phyloP scores from a whole-genome alignment of 2,113 vertebrate genomes.

The Oryzias woworae region DNA sequence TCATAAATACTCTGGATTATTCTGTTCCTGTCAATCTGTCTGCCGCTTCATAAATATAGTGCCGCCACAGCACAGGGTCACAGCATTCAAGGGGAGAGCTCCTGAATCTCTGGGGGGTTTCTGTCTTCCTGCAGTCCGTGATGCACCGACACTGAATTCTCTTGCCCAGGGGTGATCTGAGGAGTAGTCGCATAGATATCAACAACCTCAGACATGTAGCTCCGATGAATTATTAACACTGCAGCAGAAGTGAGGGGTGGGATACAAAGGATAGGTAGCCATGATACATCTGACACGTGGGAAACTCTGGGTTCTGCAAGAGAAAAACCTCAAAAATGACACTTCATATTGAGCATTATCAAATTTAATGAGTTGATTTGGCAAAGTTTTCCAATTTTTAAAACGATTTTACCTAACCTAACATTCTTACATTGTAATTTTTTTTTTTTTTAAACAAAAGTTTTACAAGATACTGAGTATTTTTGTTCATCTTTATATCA shows the following conservation, averaged over 20 bases:
- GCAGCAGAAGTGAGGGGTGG: constrained; percentile 1
- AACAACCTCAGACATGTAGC: constrained; percentile 37
- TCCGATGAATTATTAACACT: constrained; percentile 60
- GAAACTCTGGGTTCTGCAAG: constrained; percentile 3
- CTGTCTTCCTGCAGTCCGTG: constrained; percentile 9
- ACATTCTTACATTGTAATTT: no score
- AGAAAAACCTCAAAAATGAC: neutral
- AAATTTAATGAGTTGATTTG: neutral
- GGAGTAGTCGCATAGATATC: constrained; percentile 44
- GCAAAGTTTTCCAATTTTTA: no score
- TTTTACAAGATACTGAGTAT: no score
- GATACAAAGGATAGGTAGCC: constrained; percentile 30
- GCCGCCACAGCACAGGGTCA: constrained; percentile 31
- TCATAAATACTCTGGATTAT: constrained; percentile 61
- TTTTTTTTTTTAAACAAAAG: no score
- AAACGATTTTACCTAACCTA: no score
- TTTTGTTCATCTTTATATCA: no score
- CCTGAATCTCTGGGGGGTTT: constrained; percentile 20
- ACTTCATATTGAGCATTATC: constrained; percentile 3
- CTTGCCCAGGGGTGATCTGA: constrained; percentile 47
- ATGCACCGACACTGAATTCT: constrained; percentile 28
- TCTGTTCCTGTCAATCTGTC: constrained; percentile 58
- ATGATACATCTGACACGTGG: constrained; percentile 24
- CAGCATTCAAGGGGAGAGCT: constrained; percentile 31
- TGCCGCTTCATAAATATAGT: constrained; percentile 43